Evolutionary conservation across 2,113 vertebrate genomes (phyloP), one percentile per base, ranked within the genome.

Genomic region (Psilopogon haemacephalus): DNA sequence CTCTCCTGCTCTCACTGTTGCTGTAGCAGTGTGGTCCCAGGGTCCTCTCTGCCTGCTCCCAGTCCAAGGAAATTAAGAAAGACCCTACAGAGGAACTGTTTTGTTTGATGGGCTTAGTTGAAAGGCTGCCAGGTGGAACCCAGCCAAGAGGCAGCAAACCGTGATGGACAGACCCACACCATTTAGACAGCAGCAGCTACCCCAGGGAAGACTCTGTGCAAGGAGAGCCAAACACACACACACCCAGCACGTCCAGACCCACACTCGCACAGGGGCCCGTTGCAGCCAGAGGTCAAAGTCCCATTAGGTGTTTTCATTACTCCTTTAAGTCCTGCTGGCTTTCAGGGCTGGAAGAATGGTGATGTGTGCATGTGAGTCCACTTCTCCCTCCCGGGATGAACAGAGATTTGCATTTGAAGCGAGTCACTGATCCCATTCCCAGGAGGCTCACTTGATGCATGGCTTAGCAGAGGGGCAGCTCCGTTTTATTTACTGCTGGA

Each of bases 1-100:
- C 35, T 35, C 33, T 85, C 67, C 35, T 1, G 5, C 33, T 18
- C 30, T 15, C 68, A 1, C 46, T 55, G n/a, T 37, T 30, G 46
- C 60, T 0, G 0, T 3, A 42, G 28, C 37, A 3, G 8, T 1
- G 1, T 1, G 3, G 17, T 60, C 48, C 35, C 9, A 0, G 32
- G 23, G 19, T 30, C 21, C 52, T 35, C 32, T 7, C 70, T 13
- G 50, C 8, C 33, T 56, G 44, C 48, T 91, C 44, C 63, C 58
- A 54, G 23, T 14, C 21, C 14, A 3, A 0, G 4, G 60, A 78
- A 28, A 55, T 15, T 0, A 37, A 91, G 44, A 44, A 5, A 15
- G 60, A 37, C n/a, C 50, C 35, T 38, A 2, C 19, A 44, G 74
- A 84, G 12, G 62, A 52, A 2, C 6, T 4, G 19, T 81, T 84